phyloP scores from a whole-genome alignment of 1,140 invertebrate genomes.

The Brachionus koreanus region DNA sequence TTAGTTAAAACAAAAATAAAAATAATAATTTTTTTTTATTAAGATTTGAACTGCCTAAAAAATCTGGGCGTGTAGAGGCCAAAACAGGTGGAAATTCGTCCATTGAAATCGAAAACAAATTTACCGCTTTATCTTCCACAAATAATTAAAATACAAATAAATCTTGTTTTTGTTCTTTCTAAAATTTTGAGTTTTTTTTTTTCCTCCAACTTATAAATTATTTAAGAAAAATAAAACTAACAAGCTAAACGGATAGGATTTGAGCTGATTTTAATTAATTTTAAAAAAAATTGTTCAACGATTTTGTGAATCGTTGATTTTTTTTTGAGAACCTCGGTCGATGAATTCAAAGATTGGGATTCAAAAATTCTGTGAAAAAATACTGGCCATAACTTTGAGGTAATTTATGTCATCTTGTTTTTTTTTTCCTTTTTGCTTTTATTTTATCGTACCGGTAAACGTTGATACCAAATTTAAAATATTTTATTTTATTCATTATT shows the following conservation, averaged over 20 bases:
- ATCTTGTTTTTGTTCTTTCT: not conserved
- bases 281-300: not conserved
- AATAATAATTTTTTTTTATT: not conserved
- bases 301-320: not conserved
- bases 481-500: not conserved
- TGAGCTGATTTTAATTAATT: not conserved
- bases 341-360: not conserved
- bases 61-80: not conserved
- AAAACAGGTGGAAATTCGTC: not conserved
- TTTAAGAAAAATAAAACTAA: constrained; percentile 10
- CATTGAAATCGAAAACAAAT: constrained; percentile 39
- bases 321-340: not conserved
- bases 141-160: constrained; percentile 24
- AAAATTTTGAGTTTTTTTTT: constrained; percentile 15
- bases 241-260: not conserved
- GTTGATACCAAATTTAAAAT: not conserved
- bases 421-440: not conserved
- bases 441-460: not conserved
- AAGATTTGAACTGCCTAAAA: constrained; percentile 38
- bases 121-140: constrained; percentile 39
- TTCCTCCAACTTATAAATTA: not conserved
- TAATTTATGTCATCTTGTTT: not conserved
- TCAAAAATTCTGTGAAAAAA: not conserved
- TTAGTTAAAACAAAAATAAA: not conserved
- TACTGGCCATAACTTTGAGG: not conserved